These are phyloP conservation scores for Lepidonotus clava DNA, from an alignment of 2,888 invertebrate genomes.

Conservation along the genomic window DNA sequence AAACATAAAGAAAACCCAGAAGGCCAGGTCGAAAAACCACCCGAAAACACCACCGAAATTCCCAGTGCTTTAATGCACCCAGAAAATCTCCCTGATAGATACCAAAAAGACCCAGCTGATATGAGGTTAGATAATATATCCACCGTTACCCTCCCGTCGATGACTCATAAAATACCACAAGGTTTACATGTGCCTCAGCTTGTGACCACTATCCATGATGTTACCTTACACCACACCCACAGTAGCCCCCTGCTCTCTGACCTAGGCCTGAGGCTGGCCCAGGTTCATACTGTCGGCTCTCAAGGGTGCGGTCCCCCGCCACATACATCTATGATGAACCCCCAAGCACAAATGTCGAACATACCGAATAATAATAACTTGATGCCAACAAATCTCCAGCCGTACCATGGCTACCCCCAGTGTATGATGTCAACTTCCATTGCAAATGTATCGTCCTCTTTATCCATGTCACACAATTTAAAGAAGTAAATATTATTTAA, in stretches of 20 bases:
- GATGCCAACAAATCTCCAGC: slow-evolving; percentile 15
- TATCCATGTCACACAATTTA: neutral
- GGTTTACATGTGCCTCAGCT: neutral
- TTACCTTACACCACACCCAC: neutral
- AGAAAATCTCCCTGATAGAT: neutral
- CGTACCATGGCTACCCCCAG: slow-evolving; percentile 6
- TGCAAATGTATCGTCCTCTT: neutral
- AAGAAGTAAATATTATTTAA: slow-evolving; percentile 11
- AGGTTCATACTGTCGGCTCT: neutral
- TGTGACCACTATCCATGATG: neutral
- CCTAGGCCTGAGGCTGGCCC: slow-evolving; percentile 14
- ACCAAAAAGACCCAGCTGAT: neutral
- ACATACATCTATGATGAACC: neutral
- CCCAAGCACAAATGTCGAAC: neutral
- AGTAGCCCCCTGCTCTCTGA: neutral
- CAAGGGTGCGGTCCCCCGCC: neutral
- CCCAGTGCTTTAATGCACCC: neutral
- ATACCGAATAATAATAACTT: slow-evolving; percentile 8
- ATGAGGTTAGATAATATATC: slow-evolving; percentile 4
- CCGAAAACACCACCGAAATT: neutral
- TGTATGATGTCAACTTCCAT: neutral
- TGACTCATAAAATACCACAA: neutral
- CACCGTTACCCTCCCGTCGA: neutral
- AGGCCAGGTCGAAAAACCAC: neutral
- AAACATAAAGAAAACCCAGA: neutral